These are phyloP conservation scores for Orthonychiurus folsomi DNA, from an alignment of 2,888 invertebrate genomes.

Conservation along the genomic window DNA sequence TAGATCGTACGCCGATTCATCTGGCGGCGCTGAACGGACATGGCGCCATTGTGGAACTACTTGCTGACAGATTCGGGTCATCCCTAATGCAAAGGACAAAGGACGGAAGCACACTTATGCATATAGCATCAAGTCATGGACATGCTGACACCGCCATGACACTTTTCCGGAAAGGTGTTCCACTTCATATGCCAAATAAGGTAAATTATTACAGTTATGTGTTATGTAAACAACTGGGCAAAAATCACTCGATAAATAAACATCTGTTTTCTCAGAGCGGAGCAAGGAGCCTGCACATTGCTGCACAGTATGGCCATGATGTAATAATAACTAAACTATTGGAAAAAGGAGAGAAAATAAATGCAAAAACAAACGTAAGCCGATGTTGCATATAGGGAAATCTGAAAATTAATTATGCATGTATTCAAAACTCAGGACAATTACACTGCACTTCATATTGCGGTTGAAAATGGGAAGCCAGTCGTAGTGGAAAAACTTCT, in stretches of 20 bases:
- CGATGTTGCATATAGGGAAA: not conserved
- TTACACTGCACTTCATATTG: conserved; percentile 91
- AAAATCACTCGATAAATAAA: no score
- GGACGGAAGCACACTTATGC: conserved; percentile 89
- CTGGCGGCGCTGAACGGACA: conserved; percentile 91
- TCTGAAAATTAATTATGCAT: not conserved
- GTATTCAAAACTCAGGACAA: conserved; percentile 59
- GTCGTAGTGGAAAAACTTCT: conserved; percentile 90
- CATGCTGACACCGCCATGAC: conserved; percentile 75
- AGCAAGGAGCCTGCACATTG: conserved; percentile 73
- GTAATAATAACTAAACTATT: conserved; percentile 91
- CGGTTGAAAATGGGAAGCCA: conserved; percentile 94
- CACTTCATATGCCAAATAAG: conserved; percentile 98
- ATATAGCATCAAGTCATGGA: conserved; percentile 94
- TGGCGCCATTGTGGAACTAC: conserved; percentile 84
- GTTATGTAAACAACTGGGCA: no score
- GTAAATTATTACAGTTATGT: no score
- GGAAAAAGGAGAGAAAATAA: conserved; percentile 91
- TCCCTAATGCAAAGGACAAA: conserved; percentile 92
- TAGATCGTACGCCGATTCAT: conserved; percentile 65
- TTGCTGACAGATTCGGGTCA: conserved; percentile 94
- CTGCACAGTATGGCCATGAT: conserved; percentile 90
- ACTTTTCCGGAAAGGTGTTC: conserved; percentile 96
- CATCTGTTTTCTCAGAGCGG: no score
- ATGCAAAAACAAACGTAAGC: conserved; percentile 82